Conservation (phyloP, 2,113 vertebrate genomes). For the Cynocephalus volans region DNA sequence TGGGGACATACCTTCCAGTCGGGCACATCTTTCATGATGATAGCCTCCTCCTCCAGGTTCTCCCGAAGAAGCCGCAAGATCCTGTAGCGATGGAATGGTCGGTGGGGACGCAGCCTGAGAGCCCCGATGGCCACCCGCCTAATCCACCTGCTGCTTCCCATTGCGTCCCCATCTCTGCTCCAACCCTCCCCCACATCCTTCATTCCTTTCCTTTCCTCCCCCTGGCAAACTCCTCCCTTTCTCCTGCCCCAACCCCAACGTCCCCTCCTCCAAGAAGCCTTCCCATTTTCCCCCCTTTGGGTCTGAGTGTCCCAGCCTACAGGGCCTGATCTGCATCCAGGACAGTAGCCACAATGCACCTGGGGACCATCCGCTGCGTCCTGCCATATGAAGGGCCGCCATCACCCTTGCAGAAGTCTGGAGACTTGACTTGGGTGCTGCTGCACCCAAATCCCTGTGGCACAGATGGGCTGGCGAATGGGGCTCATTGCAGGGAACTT, state of each 20-base stretch:
- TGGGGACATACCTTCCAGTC: conserved; percentile 93
- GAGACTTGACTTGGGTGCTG: neutral
- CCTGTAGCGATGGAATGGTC: conserved; percentile 76
- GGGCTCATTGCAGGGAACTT: neutral
- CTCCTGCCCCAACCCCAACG: neutral
- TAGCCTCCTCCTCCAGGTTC: conserved; percentile 95
- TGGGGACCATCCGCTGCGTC: neutral
- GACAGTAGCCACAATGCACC: neutral
- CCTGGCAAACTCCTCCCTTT: neutral
- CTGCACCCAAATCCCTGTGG: neutral
- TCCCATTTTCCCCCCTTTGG: neutral
- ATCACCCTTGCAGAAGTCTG: neutral
- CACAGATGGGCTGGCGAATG: neutral
- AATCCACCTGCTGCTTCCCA: too few species aligned
- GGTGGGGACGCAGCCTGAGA: neutral
- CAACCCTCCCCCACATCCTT: neutral
- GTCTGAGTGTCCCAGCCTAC: neutral
- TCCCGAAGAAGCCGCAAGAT: conserved; percentile 91
- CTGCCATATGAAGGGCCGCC: neutral
- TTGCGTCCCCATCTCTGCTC: neutral
- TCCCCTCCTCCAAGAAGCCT: neutral
- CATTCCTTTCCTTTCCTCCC: neutral
- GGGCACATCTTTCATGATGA: conserved; percentile 95
- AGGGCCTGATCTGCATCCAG: neutral
- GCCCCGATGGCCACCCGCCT: neutral